These are phyloP conservation scores for Zosterops lateralis DNA, from an alignment of 2,113 vertebrate genomes.

Conservation along the genomic window DNA sequence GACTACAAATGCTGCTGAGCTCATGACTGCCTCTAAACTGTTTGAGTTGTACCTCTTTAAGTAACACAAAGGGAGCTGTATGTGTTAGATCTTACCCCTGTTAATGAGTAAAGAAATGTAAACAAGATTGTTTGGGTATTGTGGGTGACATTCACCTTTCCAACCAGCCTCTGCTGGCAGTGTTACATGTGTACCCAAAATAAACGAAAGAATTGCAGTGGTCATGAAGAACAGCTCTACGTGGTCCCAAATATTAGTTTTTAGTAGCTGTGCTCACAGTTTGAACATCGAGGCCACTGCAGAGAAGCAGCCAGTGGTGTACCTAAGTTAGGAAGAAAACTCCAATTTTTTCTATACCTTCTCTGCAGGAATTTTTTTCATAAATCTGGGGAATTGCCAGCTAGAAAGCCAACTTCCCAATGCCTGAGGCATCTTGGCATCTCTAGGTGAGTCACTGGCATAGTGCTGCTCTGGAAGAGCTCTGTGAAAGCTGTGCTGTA, in stretches of 20 bases:
- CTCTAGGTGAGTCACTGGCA: not conserved
- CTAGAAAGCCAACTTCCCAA: not conserved
- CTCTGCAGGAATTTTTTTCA: not conserved
- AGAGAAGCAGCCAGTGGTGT: not conserved
- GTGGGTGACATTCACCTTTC: constrained; percentile 2
- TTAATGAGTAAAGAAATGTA: constrained; percentile 68
- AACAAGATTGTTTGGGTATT: constrained; percentile 24
- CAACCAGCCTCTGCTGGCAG: not conserved
- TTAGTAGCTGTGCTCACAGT: not conserved
- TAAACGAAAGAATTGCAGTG: not conserved
- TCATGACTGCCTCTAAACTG: not conserved
- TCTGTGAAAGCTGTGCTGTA: fast-evolving
- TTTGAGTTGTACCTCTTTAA: not conserved
- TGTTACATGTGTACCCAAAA: not conserved
- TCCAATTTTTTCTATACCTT: not conserved
- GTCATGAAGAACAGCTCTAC: not conserved
- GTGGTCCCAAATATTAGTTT: not conserved
- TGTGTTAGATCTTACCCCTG: constrained; percentile 20
- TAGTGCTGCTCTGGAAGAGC: not conserved
- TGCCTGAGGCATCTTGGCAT: not conserved
- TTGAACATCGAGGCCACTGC: fast-evolving
- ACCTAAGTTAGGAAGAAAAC: not conserved
- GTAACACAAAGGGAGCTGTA: not conserved
- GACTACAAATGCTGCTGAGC: not conserved
- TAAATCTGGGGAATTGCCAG: not conserved